phyloP scores from a whole-genome alignment of 1,140 invertebrate species.

The Sminthurinus signatus region DNA sequence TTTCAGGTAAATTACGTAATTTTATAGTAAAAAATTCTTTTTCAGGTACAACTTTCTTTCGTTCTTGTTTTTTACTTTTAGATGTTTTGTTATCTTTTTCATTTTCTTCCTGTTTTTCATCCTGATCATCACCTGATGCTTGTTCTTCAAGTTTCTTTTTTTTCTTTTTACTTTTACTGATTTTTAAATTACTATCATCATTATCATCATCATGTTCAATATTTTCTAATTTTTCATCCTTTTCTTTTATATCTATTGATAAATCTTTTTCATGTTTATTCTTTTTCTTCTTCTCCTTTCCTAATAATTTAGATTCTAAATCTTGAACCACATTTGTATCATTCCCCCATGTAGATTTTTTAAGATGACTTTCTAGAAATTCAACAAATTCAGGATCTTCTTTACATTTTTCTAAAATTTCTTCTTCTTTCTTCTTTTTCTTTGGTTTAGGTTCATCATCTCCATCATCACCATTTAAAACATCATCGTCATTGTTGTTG shows the following conservation, averaged over 20 bases:
- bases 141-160: slow-evolving; percentile 37
- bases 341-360: slow-evolving; percentile 61
- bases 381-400: slow-evolving; percentile 83
- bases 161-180: slow-evolving; percentile 21
- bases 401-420: slow-evolving; percentile 66
- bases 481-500: too few species aligned
- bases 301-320: slow-evolving; percentile 25
- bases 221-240: slow-evolving; percentile 3
- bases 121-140: slow-evolving; percentile 41
- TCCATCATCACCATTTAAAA: slow-evolving; percentile 25
- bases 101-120: slow-evolving; percentile 41
- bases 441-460: slow-evolving; percentile 44
- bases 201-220: slow-evolving; percentile 44
- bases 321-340: slow-evolving; percentile 49
- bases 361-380: slow-evolving; percentile 72
- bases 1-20: slow-evolving; percentile 59
- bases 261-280: neutral
- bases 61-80: slow-evolving; percentile 26
- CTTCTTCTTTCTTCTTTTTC: slow-evolving; percentile 47
- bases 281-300: slow-evolving; percentile 30
- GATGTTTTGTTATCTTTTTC: slow-evolving; percentile 22
- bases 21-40: slow-evolving; percentile 48
- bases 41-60: slow-evolving; percentile 23
- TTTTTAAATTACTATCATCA: neutral
- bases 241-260: too few species aligned